phyloP scores from a whole-genome alignment of 2,797 vertebrate species.

The Gila robusta region DNA sequence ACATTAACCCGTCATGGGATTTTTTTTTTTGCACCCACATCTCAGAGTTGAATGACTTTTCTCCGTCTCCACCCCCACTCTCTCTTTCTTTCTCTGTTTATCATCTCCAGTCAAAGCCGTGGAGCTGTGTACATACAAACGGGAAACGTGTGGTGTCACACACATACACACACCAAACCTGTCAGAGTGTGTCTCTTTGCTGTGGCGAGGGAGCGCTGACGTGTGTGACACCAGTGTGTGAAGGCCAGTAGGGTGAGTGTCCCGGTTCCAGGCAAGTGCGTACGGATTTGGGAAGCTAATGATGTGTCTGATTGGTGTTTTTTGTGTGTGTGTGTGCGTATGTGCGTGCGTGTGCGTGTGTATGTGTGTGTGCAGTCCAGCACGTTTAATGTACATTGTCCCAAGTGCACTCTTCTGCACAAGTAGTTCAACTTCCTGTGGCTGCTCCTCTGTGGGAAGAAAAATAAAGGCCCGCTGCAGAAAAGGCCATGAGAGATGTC shows the following conservation, averaged over 20 bases:
- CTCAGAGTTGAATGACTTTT: constrained; percentile 16
- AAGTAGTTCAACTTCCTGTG: constrained; percentile 37
- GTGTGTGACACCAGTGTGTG: constrained; percentile 58
- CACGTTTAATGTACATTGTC: constrained; percentile 35
- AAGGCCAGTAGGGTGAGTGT: constrained; percentile 49
- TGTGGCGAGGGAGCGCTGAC: constrained; percentile 55
- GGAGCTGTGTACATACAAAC: constrained; percentile 13
- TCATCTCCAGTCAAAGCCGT: background rate
- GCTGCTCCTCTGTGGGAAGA: constrained; percentile 43
- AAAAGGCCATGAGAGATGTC: constrained; percentile 48
- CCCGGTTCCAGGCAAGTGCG: constrained; percentile 13
- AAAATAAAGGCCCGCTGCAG: constrained; percentile 20
- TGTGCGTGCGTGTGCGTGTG: constrained; percentile 34
- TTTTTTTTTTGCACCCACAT: background rate
- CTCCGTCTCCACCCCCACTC: background rate
- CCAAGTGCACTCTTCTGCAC: constrained; percentile 22
- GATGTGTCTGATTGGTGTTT: constrained; percentile 42
- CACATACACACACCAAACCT: constrained; percentile 35
- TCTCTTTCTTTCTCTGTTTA: constrained; percentile 8
- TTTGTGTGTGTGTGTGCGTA: constrained; percentile 24
- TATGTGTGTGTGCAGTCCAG: constrained; percentile 20
- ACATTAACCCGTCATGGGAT: background rate
- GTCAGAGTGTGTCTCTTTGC: constrained; percentile 58
- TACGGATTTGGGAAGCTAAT: constrained; percentile 32
- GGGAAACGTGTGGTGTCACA: constrained; percentile 21